Conservation (phyloP, 2,797 vertebrate species). For the Emys orbicularis region DNA sequence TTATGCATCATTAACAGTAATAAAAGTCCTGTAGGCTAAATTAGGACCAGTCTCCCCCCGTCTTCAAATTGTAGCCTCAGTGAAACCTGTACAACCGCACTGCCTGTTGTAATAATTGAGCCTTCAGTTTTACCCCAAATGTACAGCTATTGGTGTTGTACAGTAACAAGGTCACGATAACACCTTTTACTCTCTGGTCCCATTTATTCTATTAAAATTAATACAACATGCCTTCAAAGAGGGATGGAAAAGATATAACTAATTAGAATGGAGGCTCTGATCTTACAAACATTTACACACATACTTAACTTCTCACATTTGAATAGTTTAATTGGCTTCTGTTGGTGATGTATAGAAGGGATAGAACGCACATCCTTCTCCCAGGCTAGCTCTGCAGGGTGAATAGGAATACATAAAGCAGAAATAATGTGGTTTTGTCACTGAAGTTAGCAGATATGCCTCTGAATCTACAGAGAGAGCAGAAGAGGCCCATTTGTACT, state of each 20-base stretch:
- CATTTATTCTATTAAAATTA: too few relatives aligned
- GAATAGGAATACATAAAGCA: neutral
- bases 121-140: too few relatives aligned
- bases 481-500: neutral
- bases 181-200: too few relatives aligned
- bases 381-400: neutral
- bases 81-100: neutral
- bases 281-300: neutral
- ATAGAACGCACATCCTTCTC: neutral
- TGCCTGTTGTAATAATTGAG: too few relatives aligned
- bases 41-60: neutral
- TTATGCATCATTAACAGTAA: neutral
- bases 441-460: neutral
- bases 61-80: neutral
- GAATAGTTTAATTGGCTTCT: neutral
- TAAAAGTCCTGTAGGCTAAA: neutral
- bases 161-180: too few relatives aligned
- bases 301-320: neutral
- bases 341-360: neutral
- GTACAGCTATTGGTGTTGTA: too few relatives aligned
- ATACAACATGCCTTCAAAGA: neutral
- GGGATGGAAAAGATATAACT: neutral
- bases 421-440: neutral
- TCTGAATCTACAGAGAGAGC: neutral
- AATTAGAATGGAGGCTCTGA: neutral